Evolutionary conservation across 2,888 invertebrate species (phyloP).

Genomic region (Mythimna albipuncta): DNA sequence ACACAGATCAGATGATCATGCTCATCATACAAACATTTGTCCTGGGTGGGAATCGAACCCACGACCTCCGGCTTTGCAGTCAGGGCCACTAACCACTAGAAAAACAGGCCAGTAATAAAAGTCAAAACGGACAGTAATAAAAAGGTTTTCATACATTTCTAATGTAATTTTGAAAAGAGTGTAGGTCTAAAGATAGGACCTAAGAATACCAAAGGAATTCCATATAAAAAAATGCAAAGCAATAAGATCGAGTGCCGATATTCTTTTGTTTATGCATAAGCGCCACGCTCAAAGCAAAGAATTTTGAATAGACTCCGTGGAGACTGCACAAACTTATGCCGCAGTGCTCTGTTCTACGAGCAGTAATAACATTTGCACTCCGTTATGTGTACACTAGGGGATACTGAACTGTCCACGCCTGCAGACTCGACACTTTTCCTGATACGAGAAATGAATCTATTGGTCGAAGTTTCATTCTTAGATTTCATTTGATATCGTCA

Average conservation of each 20-base stretch:
- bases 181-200: background rate
- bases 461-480: background rate
- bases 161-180: too few relatives aligned
- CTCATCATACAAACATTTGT: too few relatives aligned
- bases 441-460: background rate
- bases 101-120: too few relatives aligned
- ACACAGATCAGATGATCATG: too few relatives aligned
- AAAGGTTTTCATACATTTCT: too few relatives aligned
- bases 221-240: constrained; percentile 1
- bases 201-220: background rate
- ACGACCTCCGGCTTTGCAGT: too few relatives aligned
- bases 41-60: too few relatives aligned
- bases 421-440: background rate
- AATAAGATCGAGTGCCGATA: constrained; percentile 2
- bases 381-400: background rate
- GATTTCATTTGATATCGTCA: background rate
- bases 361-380: constrained; percentile 14
- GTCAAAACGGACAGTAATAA: too few relatives aligned
- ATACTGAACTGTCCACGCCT: background rate
- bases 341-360: background rate
- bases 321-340: background rate
- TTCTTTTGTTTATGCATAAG: constrained; percentile 26
- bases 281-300: constrained; percentile 22
- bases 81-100: too few relatives aligned
- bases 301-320: constrained; percentile 5